These are phyloP conservation scores for Hipparchia sbordonii DNA, from an alignment of 2,888 invertebrate species.

Conservation along the genomic window DNA sequence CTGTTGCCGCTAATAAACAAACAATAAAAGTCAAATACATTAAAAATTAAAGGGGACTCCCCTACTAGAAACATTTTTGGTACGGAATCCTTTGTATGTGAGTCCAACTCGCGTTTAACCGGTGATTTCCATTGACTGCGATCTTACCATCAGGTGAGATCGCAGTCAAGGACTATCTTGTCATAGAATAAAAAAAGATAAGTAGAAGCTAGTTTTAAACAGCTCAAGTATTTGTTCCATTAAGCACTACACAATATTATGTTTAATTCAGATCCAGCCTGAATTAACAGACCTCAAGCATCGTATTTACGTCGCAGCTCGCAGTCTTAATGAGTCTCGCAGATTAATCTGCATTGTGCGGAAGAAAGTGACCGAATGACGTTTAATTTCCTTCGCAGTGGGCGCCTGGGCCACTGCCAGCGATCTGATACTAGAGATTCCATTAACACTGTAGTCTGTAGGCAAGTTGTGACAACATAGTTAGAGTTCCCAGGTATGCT, in stretches of 20 bases:
- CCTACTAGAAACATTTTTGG: no score
- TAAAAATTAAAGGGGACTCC: no score
- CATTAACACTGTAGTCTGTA: constrained; percentile 41
- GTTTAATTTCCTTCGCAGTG: constrained; percentile 76
- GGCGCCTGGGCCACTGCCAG: constrained; percentile 51
- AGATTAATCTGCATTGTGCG: constrained; percentile 60
- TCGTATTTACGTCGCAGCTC: constrained; percentile 41
- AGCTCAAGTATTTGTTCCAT: background rate
- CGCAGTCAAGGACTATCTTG: no score
- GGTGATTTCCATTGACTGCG: background rate
- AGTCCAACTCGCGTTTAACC: no score
- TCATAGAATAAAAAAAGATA: no score
- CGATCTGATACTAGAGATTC: constrained; percentile 51
- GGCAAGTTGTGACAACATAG: background rate
- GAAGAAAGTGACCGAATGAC: constrained; percentile 76
- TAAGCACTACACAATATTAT: background rate
- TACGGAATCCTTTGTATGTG: no score
- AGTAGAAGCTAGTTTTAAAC: no score
- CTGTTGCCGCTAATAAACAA: no score
- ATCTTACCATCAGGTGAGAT: no score
- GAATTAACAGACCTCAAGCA: constrained; percentile 26
- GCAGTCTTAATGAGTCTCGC: constrained; percentile 45
- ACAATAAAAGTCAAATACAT: no score
- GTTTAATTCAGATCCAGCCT: constrained; percentile 11
- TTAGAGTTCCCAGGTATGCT: background rate